Evolutionary conservation across 2,797 vertebrate genomes (phyloP), one percentile per base, ranked within the genome.

Genomic region (Phalloptychus januarius): DNA sequence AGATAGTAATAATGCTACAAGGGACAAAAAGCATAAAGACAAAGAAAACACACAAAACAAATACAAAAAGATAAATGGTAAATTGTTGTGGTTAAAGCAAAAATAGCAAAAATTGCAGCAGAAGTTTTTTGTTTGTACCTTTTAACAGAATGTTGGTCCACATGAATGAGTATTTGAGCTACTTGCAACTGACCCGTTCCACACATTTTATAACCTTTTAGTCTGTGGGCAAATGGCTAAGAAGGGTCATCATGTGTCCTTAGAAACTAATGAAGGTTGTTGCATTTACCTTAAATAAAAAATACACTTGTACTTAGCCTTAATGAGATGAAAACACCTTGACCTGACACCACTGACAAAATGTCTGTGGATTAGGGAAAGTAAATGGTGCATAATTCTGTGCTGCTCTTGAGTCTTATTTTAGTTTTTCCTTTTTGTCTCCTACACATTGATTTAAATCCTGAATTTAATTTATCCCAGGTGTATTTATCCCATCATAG

Each of bases 371-470:
- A 38, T 38, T 72, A 71, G 28, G 25, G 70, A 31, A 44, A 36
- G 71, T 36, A 52, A 72, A 72, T 52, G 71, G 33, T 52, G 11
- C 71, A 36, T 18, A 36, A 33, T 2, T 25, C 33, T 25, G 25
- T 40, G 7, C 33, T 73, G 33, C 72, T 54, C 23, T 52, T 73
- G 50, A 36, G 54, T 50, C 48, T 73, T 73, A 23, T 38, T 73
- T 48, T 36, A 38, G 33, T 54, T 73, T 73, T 23, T 54, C 13
- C 36, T 73, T 73, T 38, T n/a, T 54, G 20, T 54, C n/a, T 54
- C 36, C 2, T 54, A 48, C 50, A 40, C 12, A 54, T 11, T 42
- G 23, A 52, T n/a, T 42, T 48, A 40, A 23, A 54, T 6, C 12
- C 25, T 73, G 23, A 25, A 52, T 52, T 25, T 4, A 10, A 52